These are phyloP conservation scores for Oncorhynchus mykiss DNA, from an alignment of 2,113 vertebrate genomes.

Conservation along the genomic window DNA sequence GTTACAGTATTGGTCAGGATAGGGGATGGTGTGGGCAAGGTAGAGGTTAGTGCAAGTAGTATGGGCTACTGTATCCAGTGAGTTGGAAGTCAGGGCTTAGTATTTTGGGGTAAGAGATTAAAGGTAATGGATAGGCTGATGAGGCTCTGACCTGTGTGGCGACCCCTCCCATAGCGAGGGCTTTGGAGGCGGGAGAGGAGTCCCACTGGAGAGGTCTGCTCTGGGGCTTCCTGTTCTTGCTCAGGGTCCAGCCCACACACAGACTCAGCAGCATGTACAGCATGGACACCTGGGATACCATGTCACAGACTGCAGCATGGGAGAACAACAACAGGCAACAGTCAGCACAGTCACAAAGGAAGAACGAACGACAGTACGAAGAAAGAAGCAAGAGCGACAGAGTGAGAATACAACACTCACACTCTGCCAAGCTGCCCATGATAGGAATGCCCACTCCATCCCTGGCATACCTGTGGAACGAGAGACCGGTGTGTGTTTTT, in stretches of 20 bases:
- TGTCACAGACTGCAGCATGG: conserved; percentile 84
- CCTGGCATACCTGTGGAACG: conserved; percentile 80
- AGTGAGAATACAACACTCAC: conserved; percentile 69
- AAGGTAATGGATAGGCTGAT: background rate
- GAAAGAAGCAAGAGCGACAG: background rate
- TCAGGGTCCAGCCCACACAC: conserved; percentile 91
- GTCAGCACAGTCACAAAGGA: background rate
- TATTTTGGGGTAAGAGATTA: background rate
- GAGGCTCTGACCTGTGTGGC: conserved; percentile 77
- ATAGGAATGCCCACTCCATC: conserved; percentile 87
- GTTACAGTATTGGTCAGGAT: background rate
- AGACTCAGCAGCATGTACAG: conserved; percentile 91
- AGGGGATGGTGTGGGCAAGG: background rate
- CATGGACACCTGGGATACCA: conserved; percentile 92
- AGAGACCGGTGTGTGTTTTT: background rate
- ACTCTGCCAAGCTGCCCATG: conserved; percentile 87
- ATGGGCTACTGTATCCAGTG: too few species aligned
- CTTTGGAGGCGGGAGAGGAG: conserved; percentile 84
- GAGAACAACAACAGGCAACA: conserved; percentile 7
- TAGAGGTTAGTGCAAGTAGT: too few species aligned
- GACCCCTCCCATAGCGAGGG: conserved; percentile 82
- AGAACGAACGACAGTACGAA: background rate
- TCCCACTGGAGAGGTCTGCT: conserved; percentile 95
- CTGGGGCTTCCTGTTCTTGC: conserved; percentile 87
- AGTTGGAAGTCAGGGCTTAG: background rate